Percentiles rank a stretch among this genome's conserved stretches.
Evolutionary conservation across 2,797 vertebrate genomes (phyloP).

Genomic region (Sebastolobus altivelis): DNA sequence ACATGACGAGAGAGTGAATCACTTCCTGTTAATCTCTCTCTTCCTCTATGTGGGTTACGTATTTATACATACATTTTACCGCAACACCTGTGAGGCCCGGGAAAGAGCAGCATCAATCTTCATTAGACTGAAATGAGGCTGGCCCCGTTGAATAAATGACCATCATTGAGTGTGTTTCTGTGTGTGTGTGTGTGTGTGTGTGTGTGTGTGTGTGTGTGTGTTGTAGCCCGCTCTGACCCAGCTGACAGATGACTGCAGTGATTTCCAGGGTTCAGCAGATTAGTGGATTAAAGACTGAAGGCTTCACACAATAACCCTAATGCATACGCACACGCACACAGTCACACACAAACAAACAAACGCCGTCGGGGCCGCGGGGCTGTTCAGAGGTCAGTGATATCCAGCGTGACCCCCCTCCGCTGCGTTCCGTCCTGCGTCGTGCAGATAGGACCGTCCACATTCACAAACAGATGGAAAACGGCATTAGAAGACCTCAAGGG

Average conservation of each 20-base stretch:
- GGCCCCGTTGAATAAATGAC: constrained; percentile 85
- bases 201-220: constrained; percentile 27
- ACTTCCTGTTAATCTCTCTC: constrained; percentile 37
- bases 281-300: constrained; percentile 84
- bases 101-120: constrained; percentile 83
- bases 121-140: constrained; percentile 85
- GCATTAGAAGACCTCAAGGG: constrained; percentile 70
- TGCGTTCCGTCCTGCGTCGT: constrained; percentile 14
- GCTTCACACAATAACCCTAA: constrained; percentile 84
- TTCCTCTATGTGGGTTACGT: constrained; percentile 77
- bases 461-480: constrained; percentile 65
- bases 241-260: constrained; percentile 84
- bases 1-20: constrained; percentile 35
- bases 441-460: constrained; percentile 30
- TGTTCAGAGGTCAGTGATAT: constrained; percentile 51
- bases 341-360: constrained; percentile 44
- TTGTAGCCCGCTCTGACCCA: constrained; percentile 65
- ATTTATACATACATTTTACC: constrained; percentile 72
- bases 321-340: constrained; percentile 49
- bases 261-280: constrained; percentile 87
- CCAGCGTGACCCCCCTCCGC: constrained; percentile 58
- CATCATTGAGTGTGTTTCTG: constrained; percentile 61
- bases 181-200: constrained; percentile 44
- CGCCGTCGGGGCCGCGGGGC: constrained; percentile 1
- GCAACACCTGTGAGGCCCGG: constrained; percentile 81